Evolutionary conservation across 2,797 vertebrate genomes (phyloP).

Genomic region (Leontocebus nigricollis): DNA sequence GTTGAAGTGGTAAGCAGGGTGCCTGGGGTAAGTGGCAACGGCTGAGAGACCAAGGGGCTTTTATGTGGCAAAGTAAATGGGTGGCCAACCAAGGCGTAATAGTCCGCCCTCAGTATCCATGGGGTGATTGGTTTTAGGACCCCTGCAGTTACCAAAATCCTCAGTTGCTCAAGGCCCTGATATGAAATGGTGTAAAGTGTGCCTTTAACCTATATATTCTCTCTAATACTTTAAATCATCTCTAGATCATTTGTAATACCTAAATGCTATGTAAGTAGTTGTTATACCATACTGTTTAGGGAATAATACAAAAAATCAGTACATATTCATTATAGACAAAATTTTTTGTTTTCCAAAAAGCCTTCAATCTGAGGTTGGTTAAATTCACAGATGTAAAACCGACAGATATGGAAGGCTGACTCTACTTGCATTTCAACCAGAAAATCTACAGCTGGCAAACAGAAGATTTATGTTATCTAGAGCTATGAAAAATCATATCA

Average conservation of each 20-base stretch:
- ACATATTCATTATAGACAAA: background rate
- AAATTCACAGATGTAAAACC: background rate
- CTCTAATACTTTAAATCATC: background rate
- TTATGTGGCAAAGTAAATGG: background rate
- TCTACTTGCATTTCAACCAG: background rate
- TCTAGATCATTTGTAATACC: background rate
- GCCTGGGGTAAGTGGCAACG: background rate
- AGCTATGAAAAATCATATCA: background rate
- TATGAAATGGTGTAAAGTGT: background rate
- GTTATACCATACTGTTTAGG: background rate
- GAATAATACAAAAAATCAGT: background rate
- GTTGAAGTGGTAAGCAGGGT: background rate
- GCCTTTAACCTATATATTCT: background rate
- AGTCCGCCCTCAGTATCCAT: background rate
- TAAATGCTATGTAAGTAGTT: background rate
- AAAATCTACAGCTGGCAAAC: background rate
- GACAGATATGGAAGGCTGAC: background rate
- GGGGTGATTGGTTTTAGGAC: background rate
- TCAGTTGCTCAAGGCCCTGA: background rate
- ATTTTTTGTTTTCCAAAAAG: background rate
- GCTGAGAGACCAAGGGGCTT: background rate
- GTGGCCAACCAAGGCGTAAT: background rate
- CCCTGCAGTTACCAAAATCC: background rate
- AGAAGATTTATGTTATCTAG: background rate
- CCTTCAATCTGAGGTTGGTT: background rate